Evolutionary conservation across 1,140 invertebrate species (phyloP).

Genomic region (Sycophila sp.): DNA sequence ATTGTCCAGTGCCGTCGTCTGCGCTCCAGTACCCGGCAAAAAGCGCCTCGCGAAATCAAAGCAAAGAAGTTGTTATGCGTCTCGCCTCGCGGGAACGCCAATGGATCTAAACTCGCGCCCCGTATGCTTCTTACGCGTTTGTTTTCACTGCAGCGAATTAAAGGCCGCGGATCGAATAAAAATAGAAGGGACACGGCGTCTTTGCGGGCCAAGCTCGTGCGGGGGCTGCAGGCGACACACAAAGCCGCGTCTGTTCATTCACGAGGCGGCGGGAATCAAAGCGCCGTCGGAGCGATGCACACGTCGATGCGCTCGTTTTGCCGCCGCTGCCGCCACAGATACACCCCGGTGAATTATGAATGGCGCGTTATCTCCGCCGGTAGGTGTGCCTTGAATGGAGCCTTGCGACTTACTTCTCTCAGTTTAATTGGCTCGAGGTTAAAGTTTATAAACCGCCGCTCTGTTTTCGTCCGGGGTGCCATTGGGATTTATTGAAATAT

Average conservation of each 20-base stretch:
- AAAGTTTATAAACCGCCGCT: too few relatives aligned
- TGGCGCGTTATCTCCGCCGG: background rate
- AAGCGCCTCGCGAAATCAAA: too few relatives aligned
- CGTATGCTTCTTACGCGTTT: background rate
- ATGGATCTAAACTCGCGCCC: background rate
- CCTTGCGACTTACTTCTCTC: too few relatives aligned
- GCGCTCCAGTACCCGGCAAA: too few relatives aligned
- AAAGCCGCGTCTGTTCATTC: slow-evolving; percentile 10
- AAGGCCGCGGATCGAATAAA: background rate
- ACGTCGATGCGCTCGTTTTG: background rate
- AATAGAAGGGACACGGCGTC: background rate
- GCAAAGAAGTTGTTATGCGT: too few relatives aligned
- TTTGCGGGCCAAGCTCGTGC: background rate
- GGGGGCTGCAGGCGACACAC: background rate
- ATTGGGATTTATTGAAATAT: too few relatives aligned
- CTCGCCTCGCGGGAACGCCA: too few relatives aligned
- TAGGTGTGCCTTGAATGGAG: too few relatives aligned
- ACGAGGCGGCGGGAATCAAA: background rate
- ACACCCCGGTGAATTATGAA: background rate
- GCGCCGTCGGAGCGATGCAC: background rate
- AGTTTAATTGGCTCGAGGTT: too few relatives aligned
- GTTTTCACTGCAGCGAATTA: background rate
- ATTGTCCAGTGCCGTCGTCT: too few relatives aligned
- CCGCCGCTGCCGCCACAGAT: background rate
- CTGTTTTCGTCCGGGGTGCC: too few relatives aligned